Percentiles rank a stretch among this genome's conserved stretches.
Evolutionary conservation across 2,888 invertebrate species (phyloP).

Genomic region (Eucera pruinosa): DNA sequence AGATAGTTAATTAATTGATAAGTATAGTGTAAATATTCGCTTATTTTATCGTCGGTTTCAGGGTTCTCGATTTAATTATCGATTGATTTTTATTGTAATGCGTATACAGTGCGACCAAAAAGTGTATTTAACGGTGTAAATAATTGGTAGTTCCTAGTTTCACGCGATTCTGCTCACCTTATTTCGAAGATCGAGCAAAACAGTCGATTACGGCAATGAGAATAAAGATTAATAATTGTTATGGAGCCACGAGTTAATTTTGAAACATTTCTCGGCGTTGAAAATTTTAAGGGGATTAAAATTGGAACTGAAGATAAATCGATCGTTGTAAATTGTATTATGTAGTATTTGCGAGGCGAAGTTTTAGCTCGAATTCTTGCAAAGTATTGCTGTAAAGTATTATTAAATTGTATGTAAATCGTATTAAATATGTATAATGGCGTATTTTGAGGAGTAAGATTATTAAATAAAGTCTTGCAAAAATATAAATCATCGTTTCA

Average conservation of each 20-base stretch:
- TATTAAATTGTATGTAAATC: conserved; percentile 24
- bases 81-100: conserved; percentile 15
- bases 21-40: conserved; percentile 21
- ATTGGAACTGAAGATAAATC: too few relatives aligned
- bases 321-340: too few relatives aligned
- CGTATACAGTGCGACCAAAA: conserved; percentile 52
- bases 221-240: too few relatives aligned
- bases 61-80: conserved; percentile 9
- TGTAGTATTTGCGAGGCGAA: too few relatives aligned
- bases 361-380: too few relatives aligned
- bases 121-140: conserved; percentile 47
- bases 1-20: conserved; percentile 2
- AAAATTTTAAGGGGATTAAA: too few relatives aligned
- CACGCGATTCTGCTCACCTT: background rate
- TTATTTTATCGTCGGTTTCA: conserved; percentile 28
- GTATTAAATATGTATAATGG: conserved; percentile 41
- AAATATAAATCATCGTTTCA: background rate
- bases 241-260: too few relatives aligned
- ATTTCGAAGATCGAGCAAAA: background rate
- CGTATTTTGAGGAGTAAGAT: conserved; percentile 48
- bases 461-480: conserved; percentile 53
- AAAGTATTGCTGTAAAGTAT: conserved; percentile 17
- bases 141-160: conserved; percentile 23
- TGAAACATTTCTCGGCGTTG: too few relatives aligned
- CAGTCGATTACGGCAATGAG: background rate